Percentiles rank a stretch among this genome's conserved stretches.
These are phyloP conservation scores for Aurelia aurita complex sp. Pacific DNA, from an alignment of 30 jellyfish, hydroid and myxozoan genomes.

Conservation along the genomic window DNA sequence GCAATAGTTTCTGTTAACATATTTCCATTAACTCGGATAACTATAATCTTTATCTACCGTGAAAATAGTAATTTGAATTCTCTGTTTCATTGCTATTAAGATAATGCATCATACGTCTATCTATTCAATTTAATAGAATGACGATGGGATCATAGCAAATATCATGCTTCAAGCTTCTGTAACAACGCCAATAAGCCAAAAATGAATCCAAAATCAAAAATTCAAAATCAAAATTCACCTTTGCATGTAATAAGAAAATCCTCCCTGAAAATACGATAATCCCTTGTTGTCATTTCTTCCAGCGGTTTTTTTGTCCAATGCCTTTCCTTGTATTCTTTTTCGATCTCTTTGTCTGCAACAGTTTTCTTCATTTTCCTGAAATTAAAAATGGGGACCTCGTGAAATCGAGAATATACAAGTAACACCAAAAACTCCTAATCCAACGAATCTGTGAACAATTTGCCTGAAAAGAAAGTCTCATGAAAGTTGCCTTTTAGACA, in stretches of 20 bases:
- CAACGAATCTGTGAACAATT: no score
- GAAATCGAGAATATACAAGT: background rate
- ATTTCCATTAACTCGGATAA: no score
- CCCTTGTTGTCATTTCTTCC: slow-evolving; percentile 92
- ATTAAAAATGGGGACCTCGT: background rate
- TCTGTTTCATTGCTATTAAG: no score
- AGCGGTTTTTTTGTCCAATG: slow-evolving; percentile 95
- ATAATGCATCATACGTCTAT: no score
- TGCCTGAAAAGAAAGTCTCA: no score
- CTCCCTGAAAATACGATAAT: slow-evolving; percentile 98
- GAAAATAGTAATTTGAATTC: no score
- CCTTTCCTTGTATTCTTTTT: slow-evolving; percentile 85
- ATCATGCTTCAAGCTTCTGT: background rate
- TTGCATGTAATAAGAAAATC: slow-evolving; percentile 90
- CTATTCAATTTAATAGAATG: background rate
- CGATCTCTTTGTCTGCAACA: slow-evolving; percentile 80
- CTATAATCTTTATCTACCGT: no score
- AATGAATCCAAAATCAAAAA: background rate
- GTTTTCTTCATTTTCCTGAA: slow-evolving; percentile 65
- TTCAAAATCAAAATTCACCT: slow-evolving; percentile 34
- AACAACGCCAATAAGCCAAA: background rate
- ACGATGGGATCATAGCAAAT: background rate
- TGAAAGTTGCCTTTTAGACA: no score
- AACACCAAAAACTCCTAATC: no score
- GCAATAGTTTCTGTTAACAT: no score